phyloP scores from a whole-genome alignment of 2,888 invertebrate genomes.

The Lobophora halterata region DNA sequence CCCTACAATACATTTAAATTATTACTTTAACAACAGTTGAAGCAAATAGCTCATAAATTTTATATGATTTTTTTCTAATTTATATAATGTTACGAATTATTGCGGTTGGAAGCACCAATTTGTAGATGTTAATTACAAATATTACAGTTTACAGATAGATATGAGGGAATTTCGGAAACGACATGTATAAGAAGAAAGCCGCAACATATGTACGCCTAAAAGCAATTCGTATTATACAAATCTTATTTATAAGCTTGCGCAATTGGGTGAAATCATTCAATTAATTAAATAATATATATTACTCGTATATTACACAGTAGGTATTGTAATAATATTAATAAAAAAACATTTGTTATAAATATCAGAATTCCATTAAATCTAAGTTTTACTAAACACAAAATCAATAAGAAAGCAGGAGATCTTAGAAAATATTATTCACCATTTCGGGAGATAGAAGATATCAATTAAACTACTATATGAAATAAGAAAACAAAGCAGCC shows the following conservation, averaged over 20 bases:
- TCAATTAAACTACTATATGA: conserved; percentile 23
- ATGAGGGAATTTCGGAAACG: conserved; percentile 43
- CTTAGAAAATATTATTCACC: conserved; percentile 38
- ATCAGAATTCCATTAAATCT: conserved; percentile 59
- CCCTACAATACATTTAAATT: conserved; percentile 8
- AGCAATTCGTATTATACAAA: conserved; percentile 58
- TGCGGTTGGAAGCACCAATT: conserved; percentile 30
- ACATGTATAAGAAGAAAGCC: conserved; percentile 49
- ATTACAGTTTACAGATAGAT: conserved; percentile 14
- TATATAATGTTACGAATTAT: conserved; percentile 12
- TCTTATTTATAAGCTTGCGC: conserved; percentile 46
- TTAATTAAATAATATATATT: conserved; percentile 68
- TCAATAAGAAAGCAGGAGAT: conserved; percentile 46
- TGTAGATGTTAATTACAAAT: conserved; percentile 18
- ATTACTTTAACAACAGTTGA: conserved; percentile 8
- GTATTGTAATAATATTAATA: conserved; percentile 53
- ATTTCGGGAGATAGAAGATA: conserved; percentile 23
- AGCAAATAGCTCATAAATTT: no score
- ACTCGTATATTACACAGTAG: conserved; percentile 64
- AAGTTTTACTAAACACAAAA: conserved; percentile 46
- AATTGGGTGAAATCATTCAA: conserved; percentile 55
- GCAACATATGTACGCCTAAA: conserved; percentile 48
- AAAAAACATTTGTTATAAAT: conserved; percentile 64
- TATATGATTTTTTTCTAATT: conserved; percentile 6
- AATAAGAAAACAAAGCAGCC: conserved; percentile 37